Evolutionary conservation across 2,888 invertebrate genomes (phyloP), one percentile per base, ranked within the genome.

Genomic region (Alloscopus bannaensis): DNA sequence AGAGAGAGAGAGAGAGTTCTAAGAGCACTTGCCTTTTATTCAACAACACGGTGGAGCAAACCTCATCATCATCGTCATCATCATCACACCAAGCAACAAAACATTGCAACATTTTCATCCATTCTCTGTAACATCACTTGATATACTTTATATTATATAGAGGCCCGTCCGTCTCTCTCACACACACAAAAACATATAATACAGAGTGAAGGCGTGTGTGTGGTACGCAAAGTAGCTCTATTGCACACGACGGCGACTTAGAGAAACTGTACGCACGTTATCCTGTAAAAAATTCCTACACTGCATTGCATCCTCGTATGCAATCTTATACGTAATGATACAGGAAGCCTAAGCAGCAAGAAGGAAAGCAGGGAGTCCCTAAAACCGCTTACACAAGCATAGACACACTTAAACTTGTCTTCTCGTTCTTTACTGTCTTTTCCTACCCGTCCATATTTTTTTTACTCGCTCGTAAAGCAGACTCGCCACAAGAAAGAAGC

Each of bases 91-190:
- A 59, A 18, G 22, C 62, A n/a, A 60, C 36, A 65, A 28, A 60
- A 20, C 18, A n/a, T 36, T 60, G 20, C 29, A 4, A 16, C 22
- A 45, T 64, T 70, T 70, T 70, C 31, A 18, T 45, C 22, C 20
- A 59, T 59, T 70, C 69, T 70, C 69, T 29, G 69, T 70, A 70
- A 70, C 69, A 70, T 59, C 59, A 20, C 13, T 42, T 24, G n/a
- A n/a, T n/a, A n/a, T n/a, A n/a, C n/a, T n/a, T n/a, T n/a, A n/a
- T n/a, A n/a, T n/a, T n/a, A n/a, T n/a, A n/a, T n/a, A n/a, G n/a
- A n/a, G n/a, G n/a, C n/a, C n/a, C n/a, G n/a, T n/a, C n/a, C n/a
- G n/a, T n/a, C n/a, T n/a, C n/a, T n/a, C n/a, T n/a, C n/a, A n/a
- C n/a, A n/a, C n/a, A n/a, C n/a, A n/a, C n/a, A 1, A 20, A 3